phyloP scores from a whole-genome alignment of 2,113 vertebrate species.

The Gadus macrocephalus region DNA sequence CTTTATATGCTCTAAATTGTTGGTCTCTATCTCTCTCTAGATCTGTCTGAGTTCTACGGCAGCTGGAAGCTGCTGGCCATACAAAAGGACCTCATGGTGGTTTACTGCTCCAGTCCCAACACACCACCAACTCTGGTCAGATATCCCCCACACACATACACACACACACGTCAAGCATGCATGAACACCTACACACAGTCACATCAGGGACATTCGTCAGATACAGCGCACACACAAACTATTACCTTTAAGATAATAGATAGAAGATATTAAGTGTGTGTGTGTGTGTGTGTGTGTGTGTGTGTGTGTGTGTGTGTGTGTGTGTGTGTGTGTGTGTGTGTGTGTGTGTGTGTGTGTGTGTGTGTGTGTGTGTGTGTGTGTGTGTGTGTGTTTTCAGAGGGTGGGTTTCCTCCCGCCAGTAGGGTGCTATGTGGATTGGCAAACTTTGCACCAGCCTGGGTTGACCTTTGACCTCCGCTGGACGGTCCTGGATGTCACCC shows the following conservation, averaged over 20 bases:
- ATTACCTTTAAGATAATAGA: no score
- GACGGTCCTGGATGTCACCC: slow-evolving; percentile 66
- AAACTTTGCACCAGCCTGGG: slow-evolving; percentile 56
- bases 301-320: background rate
- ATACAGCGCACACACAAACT: no score
- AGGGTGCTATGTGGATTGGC: slow-evolving; percentile 63
- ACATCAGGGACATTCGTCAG: background rate
- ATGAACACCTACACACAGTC: background rate
- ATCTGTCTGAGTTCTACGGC: slow-evolving; percentile 47
- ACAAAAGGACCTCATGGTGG: slow-evolving; percentile 73
- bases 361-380: background rate
- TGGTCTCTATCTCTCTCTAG: slow-evolving; percentile 8
- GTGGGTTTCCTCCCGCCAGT: slow-evolving; percentile 63
- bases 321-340: no score
- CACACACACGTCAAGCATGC: background rate
- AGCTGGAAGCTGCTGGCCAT: slow-evolving; percentile 72
- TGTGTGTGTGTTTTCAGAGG: slow-evolving; percentile 54
- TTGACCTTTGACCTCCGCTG: slow-evolving; percentile 68
- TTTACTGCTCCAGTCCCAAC: slow-evolving; percentile 74
- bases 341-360: no score
- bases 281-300: no score
- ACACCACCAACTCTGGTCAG: slow-evolving; percentile 72
- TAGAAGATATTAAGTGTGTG: no score
- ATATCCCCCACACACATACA: slow-evolving; percentile 1
- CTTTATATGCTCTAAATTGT: no score